phyloP scores from a whole-genome alignment of 2,888 invertebrate species.

The Pseudoips prasinana region DNA sequence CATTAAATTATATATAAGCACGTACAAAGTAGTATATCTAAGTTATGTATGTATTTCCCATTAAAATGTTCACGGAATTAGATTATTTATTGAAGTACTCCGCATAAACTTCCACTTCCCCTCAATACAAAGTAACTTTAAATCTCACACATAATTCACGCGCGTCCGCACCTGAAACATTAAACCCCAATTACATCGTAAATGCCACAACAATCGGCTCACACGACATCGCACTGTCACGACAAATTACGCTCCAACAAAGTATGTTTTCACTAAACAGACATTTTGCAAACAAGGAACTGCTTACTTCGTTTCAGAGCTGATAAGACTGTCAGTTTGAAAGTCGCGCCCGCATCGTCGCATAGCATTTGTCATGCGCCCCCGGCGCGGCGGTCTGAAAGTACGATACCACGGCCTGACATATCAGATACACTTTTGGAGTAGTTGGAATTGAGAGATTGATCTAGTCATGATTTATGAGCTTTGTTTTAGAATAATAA shows the following conservation, averaged over 20 bases:
- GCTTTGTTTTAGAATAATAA: not conserved
- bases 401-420: constrained; percentile 34
- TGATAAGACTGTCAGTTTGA: constrained; percentile 47
- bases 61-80: too few species aligned
- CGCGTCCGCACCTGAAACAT: not conserved
- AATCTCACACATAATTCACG: not conserved
- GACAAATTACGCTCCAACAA: not conserved
- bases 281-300: constrained; percentile 20
- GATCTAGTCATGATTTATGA: constrained; percentile 10
- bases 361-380: constrained; percentile 53
- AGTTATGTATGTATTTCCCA: too few species aligned
- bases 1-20: too few species aligned
- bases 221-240: too few species aligned
- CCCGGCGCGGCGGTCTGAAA: constrained; percentile 36
- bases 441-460: constrained; percentile 4
- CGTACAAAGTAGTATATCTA: too few species aligned
- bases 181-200: too few species aligned
- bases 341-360: constrained; percentile 51
- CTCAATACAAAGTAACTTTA: not conserved
- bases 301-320: constrained; percentile 20
- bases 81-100: too few species aligned
- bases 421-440: constrained; percentile 24
- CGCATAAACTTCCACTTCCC: too few species aligned
- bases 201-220: too few species aligned
- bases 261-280: constrained; percentile 15